These are phyloP conservation scores for Amphimedon queenslandica DNA, from an alignment of 37 sponge, comb jelly and placozoan genomes.

Conservation along the genomic window DNA sequence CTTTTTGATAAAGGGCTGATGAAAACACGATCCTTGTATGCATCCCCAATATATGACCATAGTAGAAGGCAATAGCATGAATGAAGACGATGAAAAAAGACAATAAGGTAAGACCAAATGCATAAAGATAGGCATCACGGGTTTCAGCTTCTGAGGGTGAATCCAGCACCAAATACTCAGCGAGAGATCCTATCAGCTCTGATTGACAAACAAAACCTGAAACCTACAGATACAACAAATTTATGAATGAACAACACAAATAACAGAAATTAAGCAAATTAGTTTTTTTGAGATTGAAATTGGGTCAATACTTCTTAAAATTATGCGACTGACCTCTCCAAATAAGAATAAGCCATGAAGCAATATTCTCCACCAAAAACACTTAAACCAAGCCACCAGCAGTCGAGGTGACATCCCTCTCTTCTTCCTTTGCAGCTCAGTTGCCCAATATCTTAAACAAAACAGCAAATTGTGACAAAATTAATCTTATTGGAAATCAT, in stretches of 20 bases:
- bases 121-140: constrained; percentile 63
- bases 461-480: not conserved
- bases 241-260: not conserved
- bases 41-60: constrained; percentile 45
- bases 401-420: constrained; percentile 32
- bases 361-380: constrained; percentile 29
- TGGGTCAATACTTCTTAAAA: not conserved
- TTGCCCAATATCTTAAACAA: constrained; percentile 34
- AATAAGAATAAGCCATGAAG: constrained; percentile 20
- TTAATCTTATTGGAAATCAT: not conserved
- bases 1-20: constrained; percentile 63
- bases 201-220: not conserved
- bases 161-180: not conserved
- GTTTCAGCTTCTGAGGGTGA: not conserved
- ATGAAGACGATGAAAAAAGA: constrained; percentile 9
- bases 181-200: not conserved
- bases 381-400: constrained; percentile 36
- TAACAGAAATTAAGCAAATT: not conserved
- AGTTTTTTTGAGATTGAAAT: not conserved
- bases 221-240: not conserved
- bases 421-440: constrained; percentile 33
- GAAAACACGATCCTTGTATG: constrained; percentile 32
- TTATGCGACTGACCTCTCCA: constrained; percentile 20
- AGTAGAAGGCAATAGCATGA: constrained; percentile 32
- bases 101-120: constrained; percentile 32